These are phyloP conservation scores for Lepas anatifera DNA, from an alignment of 2,888 invertebrate species.

Conservation along the genomic window DNA sequence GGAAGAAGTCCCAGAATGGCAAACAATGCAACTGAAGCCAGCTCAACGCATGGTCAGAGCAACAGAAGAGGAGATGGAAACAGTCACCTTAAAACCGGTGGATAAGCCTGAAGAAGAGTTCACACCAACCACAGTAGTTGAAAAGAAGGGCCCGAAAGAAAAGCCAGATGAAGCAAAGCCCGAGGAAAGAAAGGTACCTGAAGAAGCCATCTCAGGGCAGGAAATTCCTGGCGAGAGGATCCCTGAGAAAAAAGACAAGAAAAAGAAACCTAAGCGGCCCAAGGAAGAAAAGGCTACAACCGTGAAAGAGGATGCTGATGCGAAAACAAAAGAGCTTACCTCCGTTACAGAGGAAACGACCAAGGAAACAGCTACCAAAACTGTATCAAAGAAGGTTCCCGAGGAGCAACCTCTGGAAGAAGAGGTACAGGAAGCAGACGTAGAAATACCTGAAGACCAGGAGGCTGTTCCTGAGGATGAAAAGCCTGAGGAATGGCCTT, in stretches of 20 bases:
- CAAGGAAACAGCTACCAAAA: not conserved
- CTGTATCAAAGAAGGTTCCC: too few species aligned
- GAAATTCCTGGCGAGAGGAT: too few species aligned
- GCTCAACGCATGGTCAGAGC: not conserved
- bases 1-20: not conserved
- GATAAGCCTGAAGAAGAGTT: not conserved
- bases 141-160: conserved; percentile 15
- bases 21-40: not conserved
- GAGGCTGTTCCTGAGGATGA: not conserved
- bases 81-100: not conserved
- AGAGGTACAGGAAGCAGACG: too few species aligned
- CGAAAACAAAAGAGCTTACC: too few species aligned
- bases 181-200: too few species aligned
- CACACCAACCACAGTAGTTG: not conserved
- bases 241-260: too few species aligned
- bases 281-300: too few species aligned
- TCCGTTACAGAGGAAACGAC: not conserved
- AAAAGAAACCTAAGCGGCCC: not conserved
- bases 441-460: not conserved
- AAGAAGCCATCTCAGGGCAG: too few species aligned
- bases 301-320: not conserved
- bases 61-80: not conserved
- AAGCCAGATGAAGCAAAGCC: conserved; percentile 13
- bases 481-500: too few species aligned
- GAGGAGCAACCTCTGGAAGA: too few species aligned